phyloP scores from a whole-genome alignment of 2,888 invertebrate genomes.

The Sminthurides aquaticus region DNA sequence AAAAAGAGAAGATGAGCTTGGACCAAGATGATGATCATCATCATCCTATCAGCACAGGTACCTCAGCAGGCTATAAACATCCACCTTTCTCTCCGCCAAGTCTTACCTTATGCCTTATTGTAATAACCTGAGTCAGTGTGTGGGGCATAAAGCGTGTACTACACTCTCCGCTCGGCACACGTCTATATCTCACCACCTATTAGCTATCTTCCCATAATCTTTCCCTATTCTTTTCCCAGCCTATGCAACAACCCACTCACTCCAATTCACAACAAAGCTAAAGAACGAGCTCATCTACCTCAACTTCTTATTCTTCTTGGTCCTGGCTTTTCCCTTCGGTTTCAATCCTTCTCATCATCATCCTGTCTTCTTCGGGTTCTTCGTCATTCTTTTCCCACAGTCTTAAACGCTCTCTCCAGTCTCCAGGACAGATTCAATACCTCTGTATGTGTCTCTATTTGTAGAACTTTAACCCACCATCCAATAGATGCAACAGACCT shows the following conservation, averaged over 20 bases:
- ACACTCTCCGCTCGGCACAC: too few relatives aligned
- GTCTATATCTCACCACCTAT: not conserved
- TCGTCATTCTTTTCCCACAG: not conserved
- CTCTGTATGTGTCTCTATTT: too few relatives aligned
- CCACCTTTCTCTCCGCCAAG: not conserved
- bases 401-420: not conserved
- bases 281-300: not conserved
- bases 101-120: too few relatives aligned
- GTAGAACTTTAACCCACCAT: not conserved
- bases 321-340: too few relatives aligned
- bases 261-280: not conserved
- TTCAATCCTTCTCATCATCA: too few relatives aligned
- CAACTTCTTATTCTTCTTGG: not conserved
- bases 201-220: not conserved
- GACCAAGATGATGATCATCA: not conserved
- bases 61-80: not conserved
- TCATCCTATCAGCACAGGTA: not conserved
- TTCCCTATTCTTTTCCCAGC: not conserved
- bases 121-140: too few relatives aligned
- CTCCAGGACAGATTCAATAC: too few relatives aligned
- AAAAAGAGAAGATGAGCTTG: not conserved
- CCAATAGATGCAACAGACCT: too few relatives aligned
- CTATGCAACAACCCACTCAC: not conserved
- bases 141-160: too few relatives aligned
- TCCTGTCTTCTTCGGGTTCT: not conserved